phyloP scores from a whole-genome alignment of 2,888 invertebrate species.

The Apotomis capreana region DNA sequence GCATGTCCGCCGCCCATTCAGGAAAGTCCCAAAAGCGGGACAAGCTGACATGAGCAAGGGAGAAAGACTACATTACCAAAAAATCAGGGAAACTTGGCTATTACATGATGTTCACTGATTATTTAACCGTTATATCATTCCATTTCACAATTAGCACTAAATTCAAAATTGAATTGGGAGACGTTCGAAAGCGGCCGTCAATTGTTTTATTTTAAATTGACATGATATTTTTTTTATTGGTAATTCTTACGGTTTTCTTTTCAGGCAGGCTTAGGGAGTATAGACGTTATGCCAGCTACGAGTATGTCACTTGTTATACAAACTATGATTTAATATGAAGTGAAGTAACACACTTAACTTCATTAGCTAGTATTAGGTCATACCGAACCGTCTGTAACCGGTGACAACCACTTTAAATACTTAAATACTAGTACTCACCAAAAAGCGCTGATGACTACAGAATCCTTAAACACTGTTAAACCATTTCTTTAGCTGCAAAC shows the following conservation, averaged over 20 bases:
- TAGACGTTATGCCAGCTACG: neutral
- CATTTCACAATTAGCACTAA: neutral
- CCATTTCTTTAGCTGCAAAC: slow-evolving; percentile 2
- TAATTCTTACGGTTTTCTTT: neutral
- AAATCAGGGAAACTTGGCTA: slow-evolving; percentile 61
- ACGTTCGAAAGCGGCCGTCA: neutral
- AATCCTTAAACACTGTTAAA: slow-evolving; percentile 7
- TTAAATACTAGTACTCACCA: neutral
- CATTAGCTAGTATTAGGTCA: slow-evolving; percentile 25
- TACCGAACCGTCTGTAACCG: slow-evolving; percentile 17
- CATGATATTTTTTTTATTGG: neutral
- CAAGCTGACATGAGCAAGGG: slow-evolving; percentile 51
- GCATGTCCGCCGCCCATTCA: slow-evolving; percentile 76
- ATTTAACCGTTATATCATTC: slow-evolving; percentile 43
- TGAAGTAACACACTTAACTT: slow-evolving; percentile 2
- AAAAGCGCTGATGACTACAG: neutral
- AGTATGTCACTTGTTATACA: neutral
- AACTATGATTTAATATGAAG: neutral
- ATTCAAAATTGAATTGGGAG: neutral
- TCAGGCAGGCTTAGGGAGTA: neutral
- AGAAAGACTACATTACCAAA: slow-evolving; percentile 59
- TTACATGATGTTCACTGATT: slow-evolving; percentile 41
- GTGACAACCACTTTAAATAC: neutral
- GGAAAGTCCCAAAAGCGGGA: slow-evolving; percentile 63
- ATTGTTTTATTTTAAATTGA: slow-evolving; percentile 1